Base-by-base conservation (phyloP, 2,797 vertebrate genomes). In the Chiropotes sagulatus region DNA sequence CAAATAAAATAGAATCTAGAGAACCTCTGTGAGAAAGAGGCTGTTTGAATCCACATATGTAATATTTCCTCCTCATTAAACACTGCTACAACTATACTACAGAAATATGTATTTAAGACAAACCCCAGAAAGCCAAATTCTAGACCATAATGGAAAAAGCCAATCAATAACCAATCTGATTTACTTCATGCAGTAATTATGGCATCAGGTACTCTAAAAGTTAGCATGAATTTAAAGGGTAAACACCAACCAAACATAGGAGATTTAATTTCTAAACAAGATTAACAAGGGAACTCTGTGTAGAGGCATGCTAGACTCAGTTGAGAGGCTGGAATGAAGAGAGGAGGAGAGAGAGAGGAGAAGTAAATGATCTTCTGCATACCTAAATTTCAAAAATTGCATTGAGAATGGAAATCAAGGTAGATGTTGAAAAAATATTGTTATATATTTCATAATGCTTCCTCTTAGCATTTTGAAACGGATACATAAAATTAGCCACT, bases 11-110 rank as follows among this genome's bases (percentile, higher is more conserved):
- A 61, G 28, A 93, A 88, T 73, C 44, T 67, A 89, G 24, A 64
- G 20, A 58, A 90, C 1, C 24, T 46, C 70, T 39, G 12, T 57
- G 54, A 94, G 48, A 33, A 83, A 22, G 7, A 88, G 33, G 17
- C 19, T 73, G 2, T 90, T 84, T 88, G 57, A 86, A 88, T 3
- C 0, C n/a, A 76, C n/a, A 92, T 44, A 92, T 39, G 2, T 10
- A 64, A 61, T 76, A 64, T 97, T 90, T 87, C 70, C 89, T 92
- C 4, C 73, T 82, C 30, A 73, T 30, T 64, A 95, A 91, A 39
- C 28, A 91, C 11, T 54, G 54, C 17, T 52, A 57, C 72, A 64
- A 82, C 33, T 30, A 70, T 30, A 57, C 50, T 7, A n/a, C 75
- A 88, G 36, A 78, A 30, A 64, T 8, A 44, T 5, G 11, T 48